Evolutionary conservation across 2,113 vertebrate species (phyloP).

Genomic region (Megaptera novaeangliae): DNA sequence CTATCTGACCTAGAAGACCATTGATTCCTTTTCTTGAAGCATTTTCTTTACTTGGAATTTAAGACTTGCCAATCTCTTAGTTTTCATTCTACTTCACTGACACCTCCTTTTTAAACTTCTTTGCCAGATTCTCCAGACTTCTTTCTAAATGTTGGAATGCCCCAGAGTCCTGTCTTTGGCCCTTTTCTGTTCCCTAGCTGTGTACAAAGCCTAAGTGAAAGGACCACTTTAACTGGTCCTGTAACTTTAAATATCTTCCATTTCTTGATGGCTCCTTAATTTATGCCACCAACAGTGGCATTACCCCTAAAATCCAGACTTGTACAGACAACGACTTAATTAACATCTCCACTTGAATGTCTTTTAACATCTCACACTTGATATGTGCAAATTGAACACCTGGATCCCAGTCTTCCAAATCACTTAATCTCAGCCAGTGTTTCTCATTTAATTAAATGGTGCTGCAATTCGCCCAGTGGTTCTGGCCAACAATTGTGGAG

Average conservation of each 20-base stretch:
- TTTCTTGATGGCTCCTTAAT: not conserved
- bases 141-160: not conserved
- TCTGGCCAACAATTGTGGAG: not conserved
- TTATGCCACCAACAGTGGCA: not conserved
- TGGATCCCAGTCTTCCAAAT: not conserved
- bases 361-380: not conserved
- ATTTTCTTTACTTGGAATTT: not conserved
- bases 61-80: not conserved
- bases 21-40: not conserved
- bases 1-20: not conserved
- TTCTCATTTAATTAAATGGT: not conserved
- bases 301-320: not conserved
- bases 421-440: not conserved
- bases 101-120: not conserved
- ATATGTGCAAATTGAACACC: not conserved
- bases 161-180: not conserved
- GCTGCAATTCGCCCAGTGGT: not conserved
- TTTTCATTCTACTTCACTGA: not conserved
- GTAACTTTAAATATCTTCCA: not conserved
- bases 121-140: not conserved
- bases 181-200: not conserved
- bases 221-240: not conserved
- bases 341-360: not conserved
- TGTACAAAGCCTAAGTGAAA: not conserved
- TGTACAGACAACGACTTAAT: not conserved